phyloP scores from a whole-genome alignment of 2,797 vertebrate genomes.

The Sebastes melanostomus region DNA sequence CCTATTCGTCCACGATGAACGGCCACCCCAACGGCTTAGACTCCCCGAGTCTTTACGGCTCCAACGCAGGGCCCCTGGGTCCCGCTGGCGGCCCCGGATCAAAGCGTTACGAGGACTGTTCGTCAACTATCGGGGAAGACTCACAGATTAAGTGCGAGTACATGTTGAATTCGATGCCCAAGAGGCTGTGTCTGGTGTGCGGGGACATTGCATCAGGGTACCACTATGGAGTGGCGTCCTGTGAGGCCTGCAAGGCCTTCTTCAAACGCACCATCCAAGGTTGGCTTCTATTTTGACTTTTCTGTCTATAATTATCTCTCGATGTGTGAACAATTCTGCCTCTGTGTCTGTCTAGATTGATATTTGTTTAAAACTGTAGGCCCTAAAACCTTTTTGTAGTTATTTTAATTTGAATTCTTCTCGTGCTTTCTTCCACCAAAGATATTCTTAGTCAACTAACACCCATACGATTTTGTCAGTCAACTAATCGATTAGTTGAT shows the following conservation, averaged over 20 bases:
- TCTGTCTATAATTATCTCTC: not conserved
- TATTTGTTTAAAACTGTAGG: not conserved
- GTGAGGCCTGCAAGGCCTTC: constrained; percentile 99
- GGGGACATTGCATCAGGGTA: constrained; percentile 98
- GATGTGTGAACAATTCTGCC: not conserved
- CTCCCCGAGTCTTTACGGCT: constrained; percentile 96
- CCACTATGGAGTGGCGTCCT: constrained; percentile 98
- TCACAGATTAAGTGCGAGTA: constrained; percentile 99
- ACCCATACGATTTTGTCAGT: not conserved
- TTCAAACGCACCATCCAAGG: constrained; percentile 99
- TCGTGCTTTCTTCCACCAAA: rapidly evolving
- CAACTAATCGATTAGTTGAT: not conserved
- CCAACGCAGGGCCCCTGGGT: constrained; percentile 87
- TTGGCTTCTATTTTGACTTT: constrained; percentile 82
- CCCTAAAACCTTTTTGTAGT: not conserved
- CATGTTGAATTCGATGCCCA: constrained; percentile 99
- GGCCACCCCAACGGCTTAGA: constrained; percentile 99
- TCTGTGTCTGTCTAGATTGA: not conserved
- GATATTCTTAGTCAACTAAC: not conserved
- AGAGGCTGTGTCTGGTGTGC: constrained; percentile 98
- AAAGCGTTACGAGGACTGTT: constrained; percentile 98
- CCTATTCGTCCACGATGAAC: constrained; percentile 99
- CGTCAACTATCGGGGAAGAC: constrained; percentile 97
- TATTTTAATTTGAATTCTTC: not conserved
- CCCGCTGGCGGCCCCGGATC: constrained; percentile 89